Evolutionary conservation across 92 coral and sea anemone genomes (phyloP).

Genomic region (Phenganax subtilis): DNA sequence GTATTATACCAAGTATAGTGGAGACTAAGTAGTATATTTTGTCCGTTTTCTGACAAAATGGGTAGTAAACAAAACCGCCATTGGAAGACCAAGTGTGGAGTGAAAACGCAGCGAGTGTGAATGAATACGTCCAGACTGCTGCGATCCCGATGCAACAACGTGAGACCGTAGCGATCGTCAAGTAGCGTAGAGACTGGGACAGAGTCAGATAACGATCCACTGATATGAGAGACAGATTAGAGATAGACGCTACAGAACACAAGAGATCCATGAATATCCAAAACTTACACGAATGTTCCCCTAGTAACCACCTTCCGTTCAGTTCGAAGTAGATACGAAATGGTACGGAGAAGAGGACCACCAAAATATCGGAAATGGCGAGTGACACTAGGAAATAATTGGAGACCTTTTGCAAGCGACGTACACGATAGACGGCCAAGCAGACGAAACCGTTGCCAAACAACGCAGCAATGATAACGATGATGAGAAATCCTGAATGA

Average conservation of each 20-base stretch:
- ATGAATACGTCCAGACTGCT: constrained; percentile 71
- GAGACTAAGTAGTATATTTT: constrained; percentile 73
- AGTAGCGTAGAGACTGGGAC: constrained; percentile 70
- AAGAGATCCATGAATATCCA: constrained; percentile 87
- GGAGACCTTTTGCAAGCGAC: constrained; percentile 77
- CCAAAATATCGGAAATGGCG: constrained; percentile 85
- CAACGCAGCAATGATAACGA: constrained; percentile 4
- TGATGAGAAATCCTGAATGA: constrained; percentile 12
- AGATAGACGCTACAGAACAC: constrained; percentile 80
- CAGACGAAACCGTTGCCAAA: constrained; percentile 87
- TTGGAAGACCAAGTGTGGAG: constrained; percentile 63
- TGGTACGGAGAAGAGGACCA: constrained; percentile 80
- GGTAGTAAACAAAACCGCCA: constrained; percentile 33
- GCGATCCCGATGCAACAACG: constrained; percentile 63
- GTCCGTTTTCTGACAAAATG: constrained; percentile 62
- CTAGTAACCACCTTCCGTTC: constrained; percentile 79
- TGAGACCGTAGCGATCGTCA: constrained; percentile 68
- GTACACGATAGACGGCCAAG: constrained; percentile 71
- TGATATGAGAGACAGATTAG: constrained; percentile 75
- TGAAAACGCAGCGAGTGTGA: constrained; percentile 64
- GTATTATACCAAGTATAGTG: constrained; percentile 68
- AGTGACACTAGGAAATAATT: constrained; percentile 90
- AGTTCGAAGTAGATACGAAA: constrained; percentile 94
- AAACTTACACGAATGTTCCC: constrained; percentile 68
- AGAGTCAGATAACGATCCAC: constrained; percentile 87